phyloP scores from a whole-genome alignment of 2,113 vertebrate species.

The Myrmecobius fasciatus region DNA sequence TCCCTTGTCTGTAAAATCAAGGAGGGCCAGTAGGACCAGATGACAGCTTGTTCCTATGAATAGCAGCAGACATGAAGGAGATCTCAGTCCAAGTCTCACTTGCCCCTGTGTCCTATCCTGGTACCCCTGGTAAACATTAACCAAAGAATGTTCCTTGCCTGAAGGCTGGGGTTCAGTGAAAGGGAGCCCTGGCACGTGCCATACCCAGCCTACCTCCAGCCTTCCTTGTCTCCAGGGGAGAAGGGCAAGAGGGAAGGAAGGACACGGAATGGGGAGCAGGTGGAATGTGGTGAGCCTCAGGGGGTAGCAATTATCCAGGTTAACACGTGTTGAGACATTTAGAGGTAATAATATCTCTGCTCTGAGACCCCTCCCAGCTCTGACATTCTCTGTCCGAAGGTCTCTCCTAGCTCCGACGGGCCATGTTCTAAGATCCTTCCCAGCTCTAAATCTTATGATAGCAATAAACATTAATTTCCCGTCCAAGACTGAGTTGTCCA shows the following conservation, averaged over 20 bases:
- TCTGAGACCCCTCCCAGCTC: neutral
- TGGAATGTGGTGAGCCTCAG: neutral
- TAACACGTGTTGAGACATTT: neutral
- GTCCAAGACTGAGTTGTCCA: neutral
- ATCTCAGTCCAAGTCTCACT: neutral
- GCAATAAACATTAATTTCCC: neutral
- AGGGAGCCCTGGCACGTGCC: neutral
- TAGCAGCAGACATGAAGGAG: neutral
- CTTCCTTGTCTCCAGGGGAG: neutral
- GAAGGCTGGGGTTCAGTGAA: neutral
- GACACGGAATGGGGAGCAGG: neutral
- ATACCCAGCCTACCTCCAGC: neutral
- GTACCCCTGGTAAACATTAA: conserved; percentile 58
- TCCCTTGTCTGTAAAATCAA: neutral
- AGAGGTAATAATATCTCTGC: neutral
- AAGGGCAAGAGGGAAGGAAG: neutral
- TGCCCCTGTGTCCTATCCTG: neutral
- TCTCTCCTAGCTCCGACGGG: neutral
- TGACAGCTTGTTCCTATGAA: neutral
- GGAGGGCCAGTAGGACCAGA: neutral
- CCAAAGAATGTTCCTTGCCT: neutral
- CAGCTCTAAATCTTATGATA: neutral
- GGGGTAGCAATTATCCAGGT: neutral
- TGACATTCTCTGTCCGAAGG: neutral
- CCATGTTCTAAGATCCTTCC: neutral